These are phyloP conservation scores for Hydropsyche betteni DNA, from an alignment of 2,888 invertebrate species.

Conservation along the genomic window DNA sequence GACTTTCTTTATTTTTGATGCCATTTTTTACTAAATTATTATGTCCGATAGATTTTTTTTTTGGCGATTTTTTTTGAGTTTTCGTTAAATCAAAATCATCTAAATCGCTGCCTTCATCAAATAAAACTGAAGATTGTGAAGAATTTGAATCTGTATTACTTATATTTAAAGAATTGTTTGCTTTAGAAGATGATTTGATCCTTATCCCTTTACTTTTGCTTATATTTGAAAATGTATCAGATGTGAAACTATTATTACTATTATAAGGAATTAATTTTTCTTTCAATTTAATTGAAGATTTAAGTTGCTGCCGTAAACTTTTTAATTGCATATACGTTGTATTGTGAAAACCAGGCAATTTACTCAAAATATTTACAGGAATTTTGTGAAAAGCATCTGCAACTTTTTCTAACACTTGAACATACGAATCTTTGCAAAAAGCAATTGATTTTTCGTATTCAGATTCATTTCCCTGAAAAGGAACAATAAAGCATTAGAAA, in stretches of 20 bases:
- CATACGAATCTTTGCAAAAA: constrained; percentile 65
- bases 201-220: neutral
- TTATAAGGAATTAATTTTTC: constrained; percentile 15
- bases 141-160: neutral
- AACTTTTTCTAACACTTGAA: constrained; percentile 72
- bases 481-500: neutral
- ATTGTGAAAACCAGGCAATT: constrained; percentile 70
- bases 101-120: constrained; percentile 44
- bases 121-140: neutral
- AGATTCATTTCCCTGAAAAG: constrained; percentile 41
- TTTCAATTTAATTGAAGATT: constrained; percentile 64
- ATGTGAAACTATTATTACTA: neutral
- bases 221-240: neutral
- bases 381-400: constrained; percentile 71
- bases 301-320: constrained; percentile 68
- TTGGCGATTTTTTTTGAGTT: constrained; percentile 23
- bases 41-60: neutral
- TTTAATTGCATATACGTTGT: constrained; percentile 68
- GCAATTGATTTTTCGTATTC: constrained; percentile 44
- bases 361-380: constrained; percentile 68
- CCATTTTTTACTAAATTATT: neutral
- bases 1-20: neutral
- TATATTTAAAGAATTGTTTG: neutral
- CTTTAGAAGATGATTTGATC: neutral
- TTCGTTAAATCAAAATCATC: constrained; percentile 46